Evolutionary conservation across 2,888 invertebrate genomes (phyloP).

Genomic region (Polia nebulosa): DNA sequence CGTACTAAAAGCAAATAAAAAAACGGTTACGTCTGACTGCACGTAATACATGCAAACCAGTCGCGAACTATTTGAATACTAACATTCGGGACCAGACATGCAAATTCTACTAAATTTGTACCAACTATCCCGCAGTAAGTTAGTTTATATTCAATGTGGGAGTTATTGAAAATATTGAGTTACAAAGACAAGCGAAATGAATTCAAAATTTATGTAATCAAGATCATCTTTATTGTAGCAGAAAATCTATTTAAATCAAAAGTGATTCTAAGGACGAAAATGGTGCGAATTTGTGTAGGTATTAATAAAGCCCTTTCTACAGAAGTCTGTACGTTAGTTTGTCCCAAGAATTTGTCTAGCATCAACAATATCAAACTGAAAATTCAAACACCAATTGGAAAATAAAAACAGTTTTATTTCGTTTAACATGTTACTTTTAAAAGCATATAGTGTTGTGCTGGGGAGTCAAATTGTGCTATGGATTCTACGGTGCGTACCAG

Average conservation of each 20-base stretch:
- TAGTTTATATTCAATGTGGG: conserved; percentile 55
- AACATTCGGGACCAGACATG: conserved; percentile 78
- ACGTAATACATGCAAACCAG: conserved; percentile 80
- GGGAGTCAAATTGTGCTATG: conserved; percentile 70
- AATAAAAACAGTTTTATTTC: conserved; percentile 47
- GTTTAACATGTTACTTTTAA: conserved; percentile 51
- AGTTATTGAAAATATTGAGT: conserved; percentile 50
- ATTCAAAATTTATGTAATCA: conserved; percentile 50
- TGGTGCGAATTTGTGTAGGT: conserved; percentile 90
- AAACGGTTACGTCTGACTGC: conserved; percentile 59
- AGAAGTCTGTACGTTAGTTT: conserved; percentile 48
- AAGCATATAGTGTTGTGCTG: conserved; percentile 70
- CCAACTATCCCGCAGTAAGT: conserved; percentile 50
- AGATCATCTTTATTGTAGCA: conserved; percentile 46
- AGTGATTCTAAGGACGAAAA: conserved; percentile 66
- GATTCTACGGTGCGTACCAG: conserved; percentile 84
- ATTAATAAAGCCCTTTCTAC: conserved; percentile 83
- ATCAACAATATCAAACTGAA: conserved; percentile 41
- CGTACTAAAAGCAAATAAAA: conserved; percentile 66
- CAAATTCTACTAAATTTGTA: conserved; percentile 72
- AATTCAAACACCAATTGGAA: conserved; percentile 53
- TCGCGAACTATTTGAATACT: conserved; percentile 77
- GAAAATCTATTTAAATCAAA: conserved; percentile 59
- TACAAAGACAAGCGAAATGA: conserved; percentile 53
- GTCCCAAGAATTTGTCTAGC: conserved; percentile 52